Percentiles rank a stretch among this genome's conserved stretches.
phyloP scores from a whole-genome alignment of 2,888 invertebrate genomes.

The Malthinus seriepunctatus region DNA sequence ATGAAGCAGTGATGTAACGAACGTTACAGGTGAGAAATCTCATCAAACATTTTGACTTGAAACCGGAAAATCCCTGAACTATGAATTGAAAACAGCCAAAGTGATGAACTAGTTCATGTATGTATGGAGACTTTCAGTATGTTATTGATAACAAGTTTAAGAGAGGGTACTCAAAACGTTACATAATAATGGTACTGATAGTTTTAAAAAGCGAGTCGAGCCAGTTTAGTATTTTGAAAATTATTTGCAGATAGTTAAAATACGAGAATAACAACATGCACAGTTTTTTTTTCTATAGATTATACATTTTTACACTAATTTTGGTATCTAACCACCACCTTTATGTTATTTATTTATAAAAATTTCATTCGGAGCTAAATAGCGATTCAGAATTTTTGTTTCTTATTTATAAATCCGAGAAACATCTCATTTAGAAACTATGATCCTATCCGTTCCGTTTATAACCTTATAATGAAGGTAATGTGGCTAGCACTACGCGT shows the following conservation, averaged over 20 bases:
- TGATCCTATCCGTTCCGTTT: no score
- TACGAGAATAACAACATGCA: conserved; percentile 39
- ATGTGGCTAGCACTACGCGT: no score
- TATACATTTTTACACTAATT: background rate
- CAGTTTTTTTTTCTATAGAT: conserved; percentile 23
- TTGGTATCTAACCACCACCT: background rate
- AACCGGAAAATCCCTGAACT: background rate
- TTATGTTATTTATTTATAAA: no score
- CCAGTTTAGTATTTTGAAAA: conserved; percentile 43
- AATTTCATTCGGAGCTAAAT: no score
- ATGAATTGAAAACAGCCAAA: background rate
- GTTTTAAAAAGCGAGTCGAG: conserved; percentile 42
- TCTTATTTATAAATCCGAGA: no score
- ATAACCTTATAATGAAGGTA: no score
- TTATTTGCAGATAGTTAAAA: conserved; percentile 44
- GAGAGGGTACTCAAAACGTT: background rate
- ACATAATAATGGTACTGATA: conserved; percentile 31
- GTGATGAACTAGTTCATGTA: background rate
- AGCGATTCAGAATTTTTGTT: no score
- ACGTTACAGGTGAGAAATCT: background rate
- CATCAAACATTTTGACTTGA: background rate
- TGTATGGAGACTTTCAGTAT: no score
- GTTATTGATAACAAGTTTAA: no score
- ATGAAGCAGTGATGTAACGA: no score
- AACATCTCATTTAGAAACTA: no score